Conservation (phyloP, 2,113 vertebrate genomes). For the Forbesichthys agassizii region DNA sequence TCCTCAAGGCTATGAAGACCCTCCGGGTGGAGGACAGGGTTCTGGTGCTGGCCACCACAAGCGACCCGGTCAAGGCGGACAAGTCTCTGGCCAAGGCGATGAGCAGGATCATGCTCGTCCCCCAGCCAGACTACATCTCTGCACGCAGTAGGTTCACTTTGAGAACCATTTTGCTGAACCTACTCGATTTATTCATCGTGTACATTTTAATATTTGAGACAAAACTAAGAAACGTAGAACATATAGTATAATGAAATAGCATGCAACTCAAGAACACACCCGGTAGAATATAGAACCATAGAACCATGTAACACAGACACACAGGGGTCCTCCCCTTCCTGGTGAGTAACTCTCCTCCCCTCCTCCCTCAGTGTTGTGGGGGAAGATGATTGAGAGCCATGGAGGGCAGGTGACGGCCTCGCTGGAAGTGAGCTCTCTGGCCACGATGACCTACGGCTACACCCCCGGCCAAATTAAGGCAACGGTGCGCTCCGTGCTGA, state of each 20-base stretch:
- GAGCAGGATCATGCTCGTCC: constrained; percentile 76
- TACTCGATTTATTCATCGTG: no score
- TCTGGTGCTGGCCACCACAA: constrained; percentile 77
- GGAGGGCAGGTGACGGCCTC: constrained; percentile 59
- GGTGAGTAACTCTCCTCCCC: not conserved
- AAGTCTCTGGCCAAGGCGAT: constrained; percentile 76
- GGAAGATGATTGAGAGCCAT: constrained; percentile 68
- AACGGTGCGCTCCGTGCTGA: constrained; percentile 58
- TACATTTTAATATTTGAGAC: no score
- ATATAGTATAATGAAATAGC: no score
- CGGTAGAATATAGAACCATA: no score
- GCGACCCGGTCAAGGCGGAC: constrained; percentile 69
- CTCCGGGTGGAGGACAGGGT: constrained; percentile 78
- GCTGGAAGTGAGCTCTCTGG: constrained; percentile 79
- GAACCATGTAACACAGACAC: no score
- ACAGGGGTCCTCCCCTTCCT: no score
- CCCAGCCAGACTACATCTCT: constrained; percentile 78
- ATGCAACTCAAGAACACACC: no score
- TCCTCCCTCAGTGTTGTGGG: constrained; percentile 78
- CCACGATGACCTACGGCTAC: constrained; percentile 81
- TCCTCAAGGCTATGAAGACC: constrained; percentile 75
- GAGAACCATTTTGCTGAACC: no score
- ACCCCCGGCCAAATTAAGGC: constrained; percentile 73
- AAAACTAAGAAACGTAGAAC: no score
- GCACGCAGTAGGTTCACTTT: constrained; percentile 68